Conservation (phyloP, 2,113 vertebrate species). For the Emydocephalus ijimae region DNA sequence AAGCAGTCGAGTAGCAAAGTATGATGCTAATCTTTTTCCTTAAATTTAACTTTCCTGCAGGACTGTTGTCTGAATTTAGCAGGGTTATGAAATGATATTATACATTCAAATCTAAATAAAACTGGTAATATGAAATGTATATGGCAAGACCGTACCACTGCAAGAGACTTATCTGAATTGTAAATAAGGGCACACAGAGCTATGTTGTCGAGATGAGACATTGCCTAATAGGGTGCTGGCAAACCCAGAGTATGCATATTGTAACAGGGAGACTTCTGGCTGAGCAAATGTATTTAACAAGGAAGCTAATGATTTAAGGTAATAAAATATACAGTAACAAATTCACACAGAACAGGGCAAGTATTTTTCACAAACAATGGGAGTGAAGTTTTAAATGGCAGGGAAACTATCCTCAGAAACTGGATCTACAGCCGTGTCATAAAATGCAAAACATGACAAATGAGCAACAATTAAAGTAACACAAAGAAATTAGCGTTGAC, state of each 20-base stretch:
- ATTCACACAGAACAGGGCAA: neutral
- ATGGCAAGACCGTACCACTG: too few species aligned
- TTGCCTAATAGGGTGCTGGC: neutral
- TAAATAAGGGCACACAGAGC: neutral
- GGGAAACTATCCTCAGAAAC: neutral
- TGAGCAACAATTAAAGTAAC: neutral
- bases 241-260: neutral
- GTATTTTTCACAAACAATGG: neutral
- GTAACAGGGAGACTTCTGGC: neutral
- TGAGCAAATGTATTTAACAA: conserved; percentile 9
- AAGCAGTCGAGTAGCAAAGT: neutral
- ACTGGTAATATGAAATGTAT: neutral
- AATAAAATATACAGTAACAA: conserved; percentile 22
- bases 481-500: neutral
- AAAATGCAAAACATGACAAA: conserved; percentile 4
- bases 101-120: neutral
- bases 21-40: neutral
- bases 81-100: neutral
- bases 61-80: neutral
- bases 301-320: conserved; percentile 10
- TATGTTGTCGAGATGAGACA: neutral
- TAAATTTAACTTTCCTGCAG: neutral
- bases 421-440: neutral
- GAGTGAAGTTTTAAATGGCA: neutral
- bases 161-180: neutral